Percentiles rank a stretch among this genome's conserved stretches.
Conservation (phyloP, 2,888 invertebrate species). For the Phyllotreta striolata region DNA sequence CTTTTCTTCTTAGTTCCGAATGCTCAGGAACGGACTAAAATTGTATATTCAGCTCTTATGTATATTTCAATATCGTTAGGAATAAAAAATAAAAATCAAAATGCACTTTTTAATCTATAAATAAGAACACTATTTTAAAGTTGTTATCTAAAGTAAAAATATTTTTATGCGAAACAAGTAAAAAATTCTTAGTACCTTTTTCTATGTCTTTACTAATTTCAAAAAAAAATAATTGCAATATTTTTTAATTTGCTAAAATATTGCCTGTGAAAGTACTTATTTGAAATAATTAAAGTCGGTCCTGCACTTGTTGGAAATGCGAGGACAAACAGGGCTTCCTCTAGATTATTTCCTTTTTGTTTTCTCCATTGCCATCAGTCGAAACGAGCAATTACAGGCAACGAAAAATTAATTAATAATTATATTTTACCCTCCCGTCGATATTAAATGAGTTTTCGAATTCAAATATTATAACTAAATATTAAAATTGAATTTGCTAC, state of each 20-base stretch:
- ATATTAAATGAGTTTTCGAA: conserved; percentile 43
- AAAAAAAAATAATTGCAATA: too few species aligned
- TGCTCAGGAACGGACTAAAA: conserved; percentile 31
- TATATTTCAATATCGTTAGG: background rate
- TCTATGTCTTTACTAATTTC: too few species aligned
- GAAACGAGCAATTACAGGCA: conserved; percentile 46
- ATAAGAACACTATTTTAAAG: too few species aligned
- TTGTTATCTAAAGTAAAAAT: too few species aligned
- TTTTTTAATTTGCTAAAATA: too few species aligned
- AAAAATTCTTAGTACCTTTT: too few species aligned
- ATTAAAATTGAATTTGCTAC: conserved; percentile 37
- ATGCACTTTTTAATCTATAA: background rate
- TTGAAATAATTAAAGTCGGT: background rate
- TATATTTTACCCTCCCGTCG: conserved; percentile 37
- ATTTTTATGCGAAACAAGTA: too few species aligned
- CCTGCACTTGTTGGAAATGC: conserved; percentile 21
- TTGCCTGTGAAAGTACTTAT: too few species aligned
- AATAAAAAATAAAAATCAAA: background rate
- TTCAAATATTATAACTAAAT: conserved; percentile 44
- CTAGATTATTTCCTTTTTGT: conserved; percentile 45
- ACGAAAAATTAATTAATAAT: conserved; percentile 49
- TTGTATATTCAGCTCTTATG: background rate
- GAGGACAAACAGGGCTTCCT: conserved; percentile 35
- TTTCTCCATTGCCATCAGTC: conserved; percentile 41
- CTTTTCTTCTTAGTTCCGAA: conserved; percentile 46